A percentile compares a stretch with the other conserved stretches of the same genome.
phyloP scores from a whole-genome alignment of 2,888 invertebrate species.

The Ennomos quercinarius region DNA sequence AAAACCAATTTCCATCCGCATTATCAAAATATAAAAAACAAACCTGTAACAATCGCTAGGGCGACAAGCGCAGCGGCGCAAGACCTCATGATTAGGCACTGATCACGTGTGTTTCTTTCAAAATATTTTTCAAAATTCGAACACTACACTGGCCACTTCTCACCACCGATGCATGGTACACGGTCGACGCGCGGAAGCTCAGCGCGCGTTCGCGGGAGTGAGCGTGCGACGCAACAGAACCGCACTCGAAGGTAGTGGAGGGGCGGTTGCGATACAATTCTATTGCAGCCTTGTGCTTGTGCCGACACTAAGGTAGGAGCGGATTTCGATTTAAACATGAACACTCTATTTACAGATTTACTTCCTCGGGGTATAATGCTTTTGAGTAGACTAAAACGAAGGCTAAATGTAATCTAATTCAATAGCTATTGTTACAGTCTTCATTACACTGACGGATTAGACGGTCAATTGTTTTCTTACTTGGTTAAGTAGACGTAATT shows the following conservation, averaged over 20 bases:
- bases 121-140: conserved; percentile 56
- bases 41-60: conserved; percentile 74
- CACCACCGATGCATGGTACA: conserved; percentile 80
- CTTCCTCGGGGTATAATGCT: conserved; percentile 18
- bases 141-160: conserved; percentile 73
- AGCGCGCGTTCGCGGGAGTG: conserved; percentile 75
- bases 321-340: conserved; percentile 22
- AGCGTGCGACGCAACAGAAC: conserved; percentile 47
- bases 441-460: not conserved
- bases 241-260: conserved; percentile 46
- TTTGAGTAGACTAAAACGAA: conserved; percentile 19
- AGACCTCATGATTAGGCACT: conserved; percentile 72
- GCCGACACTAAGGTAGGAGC: conserved; percentile 8
- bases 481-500: no score
- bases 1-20: conserved; percentile 11
- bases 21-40: conserved; percentile 30
- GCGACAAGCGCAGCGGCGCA: conserved; percentile 69
- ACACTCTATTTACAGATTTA: conserved; percentile 29
- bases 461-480: not conserved
- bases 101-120: conserved; percentile 55
- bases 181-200: conserved; percentile 72
- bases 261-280: conserved; percentile 60
- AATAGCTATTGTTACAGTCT: not conserved
- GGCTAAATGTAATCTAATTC: conserved; percentile 9
- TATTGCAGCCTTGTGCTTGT: conserved; percentile 23